phyloP scores from a whole-genome alignment of 2,888 invertebrate species.

The Platypus cylindrus region DNA sequence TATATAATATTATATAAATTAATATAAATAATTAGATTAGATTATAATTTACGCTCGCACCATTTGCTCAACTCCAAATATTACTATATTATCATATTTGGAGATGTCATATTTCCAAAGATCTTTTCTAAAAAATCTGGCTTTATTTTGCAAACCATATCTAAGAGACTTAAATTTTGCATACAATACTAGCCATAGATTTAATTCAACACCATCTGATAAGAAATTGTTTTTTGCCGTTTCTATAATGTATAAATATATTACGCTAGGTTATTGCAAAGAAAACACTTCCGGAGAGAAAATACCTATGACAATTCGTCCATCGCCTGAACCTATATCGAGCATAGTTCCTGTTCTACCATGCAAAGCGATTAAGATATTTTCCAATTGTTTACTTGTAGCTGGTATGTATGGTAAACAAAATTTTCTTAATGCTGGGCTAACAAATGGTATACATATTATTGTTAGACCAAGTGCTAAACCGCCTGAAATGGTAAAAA shows the following conservation, averaged over 20 bases:
- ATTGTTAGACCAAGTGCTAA: constrained; percentile 57
- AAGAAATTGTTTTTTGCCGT: constrained; percentile 62
- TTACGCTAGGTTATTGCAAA: too few relatives aligned
- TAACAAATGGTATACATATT: constrained; percentile 70
- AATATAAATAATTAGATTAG: background rate
- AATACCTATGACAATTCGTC: constrained; percentile 68
- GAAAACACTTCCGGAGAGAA: background rate
- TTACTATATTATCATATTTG: constrained; percentile 71
- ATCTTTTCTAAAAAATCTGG: constrained; percentile 56
- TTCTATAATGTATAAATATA: constrained; percentile 40
- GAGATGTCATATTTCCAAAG: constrained; percentile 71
- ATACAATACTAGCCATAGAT: constrained; percentile 77
- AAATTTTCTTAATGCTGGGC: constrained; percentile 77
- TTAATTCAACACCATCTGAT: constrained; percentile 83
- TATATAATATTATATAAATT: constrained; percentile 8
- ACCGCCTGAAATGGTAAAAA: constrained; percentile 51
- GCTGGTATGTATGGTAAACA: constrained; percentile 93
- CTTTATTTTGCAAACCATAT: constrained; percentile 39
- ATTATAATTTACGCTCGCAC: constrained; percentile 37
- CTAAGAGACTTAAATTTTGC: constrained; percentile 53
- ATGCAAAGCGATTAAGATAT: constrained; percentile 59
- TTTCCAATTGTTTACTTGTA: constrained; percentile 69
- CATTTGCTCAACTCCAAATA: constrained; percentile 94
- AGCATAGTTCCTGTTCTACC: constrained; percentile 51
- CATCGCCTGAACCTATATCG: constrained; percentile 97